Conservation (phyloP, 1,140 invertebrate genomes). For the Rhyacophila brunnea region DNA sequence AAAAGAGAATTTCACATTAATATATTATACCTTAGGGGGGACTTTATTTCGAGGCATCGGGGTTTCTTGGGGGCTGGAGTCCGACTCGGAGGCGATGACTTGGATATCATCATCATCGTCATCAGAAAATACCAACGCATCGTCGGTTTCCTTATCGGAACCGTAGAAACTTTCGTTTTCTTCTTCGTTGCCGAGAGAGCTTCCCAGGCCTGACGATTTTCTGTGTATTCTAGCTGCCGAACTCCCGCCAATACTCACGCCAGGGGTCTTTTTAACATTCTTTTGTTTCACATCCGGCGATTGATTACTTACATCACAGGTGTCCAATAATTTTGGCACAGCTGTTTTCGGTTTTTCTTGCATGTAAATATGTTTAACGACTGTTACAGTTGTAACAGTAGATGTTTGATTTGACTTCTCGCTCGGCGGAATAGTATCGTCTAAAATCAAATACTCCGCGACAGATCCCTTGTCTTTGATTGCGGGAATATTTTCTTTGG, state of each 20-base stretch:
- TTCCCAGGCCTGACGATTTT: slow-evolving; percentile 37
- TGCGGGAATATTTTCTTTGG: slow-evolving; percentile 33
- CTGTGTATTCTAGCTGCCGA: slow-evolving; percentile 30
- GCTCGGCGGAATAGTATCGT: slow-evolving; percentile 29
- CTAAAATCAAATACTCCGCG: slow-evolving; percentile 44
- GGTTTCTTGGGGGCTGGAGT: slow-evolving; percentile 5
- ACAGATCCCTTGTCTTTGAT: slow-evolving; percentile 41
- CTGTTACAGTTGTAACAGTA: not conserved
- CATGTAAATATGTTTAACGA: slow-evolving; percentile 2
- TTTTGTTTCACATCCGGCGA: slow-evolving; percentile 33
- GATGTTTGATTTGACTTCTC: slow-evolving; percentile 1
- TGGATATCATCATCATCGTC: slow-evolving; percentile 54
- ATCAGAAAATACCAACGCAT: slow-evolving; percentile 68
- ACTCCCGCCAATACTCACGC: slow-evolving; percentile 25
- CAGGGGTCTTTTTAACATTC: slow-evolving; percentile 30
- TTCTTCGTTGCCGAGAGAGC: slow-evolving; percentile 44
- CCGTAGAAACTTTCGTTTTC: slow-evolving; percentile 60
- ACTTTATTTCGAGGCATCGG: slow-evolving; percentile 7
- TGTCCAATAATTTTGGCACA: not conserved
- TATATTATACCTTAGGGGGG: slow-evolving; percentile 1
- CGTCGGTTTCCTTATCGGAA: slow-evolving; percentile 64
- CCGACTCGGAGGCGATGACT: slow-evolving; percentile 42
- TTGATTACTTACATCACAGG: no score
- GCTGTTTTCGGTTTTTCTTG: slow-evolving; percentile 12
- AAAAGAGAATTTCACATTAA: no score